Conservation (phyloP, 2,888 invertebrate species). For the Xestoiulus laeticollis region DNA sequence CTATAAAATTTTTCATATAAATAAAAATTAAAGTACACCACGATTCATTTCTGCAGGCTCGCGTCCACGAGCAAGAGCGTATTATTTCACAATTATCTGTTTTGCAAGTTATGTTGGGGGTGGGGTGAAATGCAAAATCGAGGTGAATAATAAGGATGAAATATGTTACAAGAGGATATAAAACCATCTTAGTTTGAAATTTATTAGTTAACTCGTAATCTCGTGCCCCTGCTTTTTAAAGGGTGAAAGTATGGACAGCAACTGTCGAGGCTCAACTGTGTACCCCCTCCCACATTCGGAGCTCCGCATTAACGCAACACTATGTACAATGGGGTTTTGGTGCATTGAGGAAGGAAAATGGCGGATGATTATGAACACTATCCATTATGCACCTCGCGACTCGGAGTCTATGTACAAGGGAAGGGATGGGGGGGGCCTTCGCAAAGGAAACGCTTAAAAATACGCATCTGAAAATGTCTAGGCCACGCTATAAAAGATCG, state of each 20-base stretch:
- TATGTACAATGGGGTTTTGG: conserved; percentile 1
- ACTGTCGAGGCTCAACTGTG: background rate
- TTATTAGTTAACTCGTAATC: conserved; percentile 1
- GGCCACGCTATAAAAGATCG: conserved; percentile 10
- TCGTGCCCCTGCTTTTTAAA: background rate
- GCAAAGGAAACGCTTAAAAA: background rate
- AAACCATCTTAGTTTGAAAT: conserved; percentile 25
- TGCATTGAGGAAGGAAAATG: conserved; percentile 28
- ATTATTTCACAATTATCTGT: background rate
- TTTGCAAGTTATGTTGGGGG: background rate
- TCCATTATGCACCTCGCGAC: conserved; percentile 19
- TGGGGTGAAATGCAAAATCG: background rate
- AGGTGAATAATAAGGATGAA: background rate
- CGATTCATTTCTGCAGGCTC: background rate
- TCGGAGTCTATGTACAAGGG: background rate
- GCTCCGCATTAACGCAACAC: background rate
- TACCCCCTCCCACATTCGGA: background rate
- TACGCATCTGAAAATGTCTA: conserved; percentile 15
- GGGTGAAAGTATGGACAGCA: background rate
- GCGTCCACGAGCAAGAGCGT: conserved; percentile 1
- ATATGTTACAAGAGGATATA: conserved; percentile 23
- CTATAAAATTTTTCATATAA: conserved; percentile 48
- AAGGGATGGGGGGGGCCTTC: background rate
- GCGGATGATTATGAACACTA: conserved; percentile 29
- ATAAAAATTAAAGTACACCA: conserved; percentile 44